phyloP scores from a whole-genome alignment of 2,797 vertebrate genomes.

The Enteromius trimaculatus region DNA sequence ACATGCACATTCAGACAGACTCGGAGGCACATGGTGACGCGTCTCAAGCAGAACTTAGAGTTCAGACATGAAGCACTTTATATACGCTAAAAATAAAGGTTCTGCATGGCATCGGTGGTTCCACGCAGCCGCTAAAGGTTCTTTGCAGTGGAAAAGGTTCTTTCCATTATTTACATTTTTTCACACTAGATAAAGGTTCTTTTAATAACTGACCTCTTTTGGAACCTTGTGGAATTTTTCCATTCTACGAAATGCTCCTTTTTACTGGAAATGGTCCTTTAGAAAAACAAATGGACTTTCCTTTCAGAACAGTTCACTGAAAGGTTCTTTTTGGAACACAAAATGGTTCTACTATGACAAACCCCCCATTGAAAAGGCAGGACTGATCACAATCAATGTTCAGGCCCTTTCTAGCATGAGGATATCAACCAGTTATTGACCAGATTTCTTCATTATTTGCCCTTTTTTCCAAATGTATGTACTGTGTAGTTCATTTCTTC shows the following conservation, averaged over 20 bases:
- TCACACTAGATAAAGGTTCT: neutral
- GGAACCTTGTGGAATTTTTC: neutral
- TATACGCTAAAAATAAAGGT: neutral
- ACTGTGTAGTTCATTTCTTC: neutral
- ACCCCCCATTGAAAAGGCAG: neutral
- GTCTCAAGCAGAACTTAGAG: neutral
- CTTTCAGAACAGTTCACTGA: neutral
- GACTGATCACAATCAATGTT: neutral
- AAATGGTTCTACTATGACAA: neutral
- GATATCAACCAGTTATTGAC: neutral
- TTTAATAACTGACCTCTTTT: neutral
- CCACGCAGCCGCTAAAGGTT: neutral
- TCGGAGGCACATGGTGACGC: neutral
- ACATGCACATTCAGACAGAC: slow-evolving; percentile 45
- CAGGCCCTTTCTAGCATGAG: neutral
- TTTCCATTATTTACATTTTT: neutral
- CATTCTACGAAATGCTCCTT: neutral
- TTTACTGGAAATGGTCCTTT: neutral
- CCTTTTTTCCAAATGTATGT: neutral
- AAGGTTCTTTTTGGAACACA: neutral
- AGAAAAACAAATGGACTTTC: neutral
- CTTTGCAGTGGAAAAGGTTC: neutral
- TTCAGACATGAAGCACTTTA: neutral
- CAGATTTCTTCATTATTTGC: neutral
- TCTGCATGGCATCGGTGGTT: neutral